Evolutionary conservation across 2,888 invertebrate genomes (phyloP).

Genomic region (Cyrtodaria siliqua): DNA sequence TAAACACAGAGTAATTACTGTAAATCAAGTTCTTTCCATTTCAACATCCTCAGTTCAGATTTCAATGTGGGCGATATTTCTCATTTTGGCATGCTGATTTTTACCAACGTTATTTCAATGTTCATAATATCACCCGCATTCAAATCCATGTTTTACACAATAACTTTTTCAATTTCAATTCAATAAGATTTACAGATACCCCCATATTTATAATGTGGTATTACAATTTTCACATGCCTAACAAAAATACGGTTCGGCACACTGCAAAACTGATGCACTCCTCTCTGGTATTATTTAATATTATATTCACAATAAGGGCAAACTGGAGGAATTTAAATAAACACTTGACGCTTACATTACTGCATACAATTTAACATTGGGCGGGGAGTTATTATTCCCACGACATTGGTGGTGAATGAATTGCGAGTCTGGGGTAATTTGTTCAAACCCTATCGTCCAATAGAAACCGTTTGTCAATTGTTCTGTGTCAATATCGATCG

Average conservation of each 20-base stretch:
- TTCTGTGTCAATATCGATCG: too few species aligned
- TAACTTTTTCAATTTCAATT: conserved; percentile 7
- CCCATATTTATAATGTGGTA: conserved; percentile 2
- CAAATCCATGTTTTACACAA: not conserved
- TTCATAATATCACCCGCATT: not conserved
- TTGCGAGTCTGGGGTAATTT: too few species aligned
- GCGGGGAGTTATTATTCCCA: not conserved
- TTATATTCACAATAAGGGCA: not conserved
- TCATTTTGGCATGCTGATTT: not conserved
- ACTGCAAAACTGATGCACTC: not conserved
- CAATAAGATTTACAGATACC: not conserved
- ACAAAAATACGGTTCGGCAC: not conserved
- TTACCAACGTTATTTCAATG: conserved; percentile 2
- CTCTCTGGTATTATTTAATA: not conserved
- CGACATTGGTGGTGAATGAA: too few species aligned
- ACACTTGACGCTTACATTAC: not conserved
- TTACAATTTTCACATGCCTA: not conserved
- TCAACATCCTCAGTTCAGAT: not conserved
- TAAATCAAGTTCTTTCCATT: too few species aligned
- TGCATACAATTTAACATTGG: not conserved
- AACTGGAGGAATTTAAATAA: not conserved
- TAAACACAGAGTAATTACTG: too few species aligned
- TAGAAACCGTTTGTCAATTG: too few species aligned
- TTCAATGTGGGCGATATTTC: conserved; percentile 4
- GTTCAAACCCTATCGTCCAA: too few species aligned